Conservation (phyloP, 2,797 vertebrate species). For the Xyrichtys novacula region DNA sequence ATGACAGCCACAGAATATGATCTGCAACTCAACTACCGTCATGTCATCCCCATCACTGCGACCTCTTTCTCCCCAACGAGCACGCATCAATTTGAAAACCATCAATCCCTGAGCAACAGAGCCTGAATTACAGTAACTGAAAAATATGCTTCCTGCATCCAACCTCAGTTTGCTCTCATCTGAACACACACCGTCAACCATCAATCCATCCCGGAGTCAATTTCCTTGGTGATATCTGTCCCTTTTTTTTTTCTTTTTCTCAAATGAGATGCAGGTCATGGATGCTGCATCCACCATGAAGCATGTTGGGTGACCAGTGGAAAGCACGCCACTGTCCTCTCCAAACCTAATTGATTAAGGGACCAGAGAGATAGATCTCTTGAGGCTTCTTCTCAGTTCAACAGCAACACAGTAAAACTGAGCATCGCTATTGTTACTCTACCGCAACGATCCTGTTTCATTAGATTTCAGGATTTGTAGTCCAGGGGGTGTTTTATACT, state of each 20-base stretch:
- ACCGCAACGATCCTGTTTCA: conserved; percentile 25
- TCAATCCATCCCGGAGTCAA: conserved; percentile 39
- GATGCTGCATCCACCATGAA: conserved; percentile 36
- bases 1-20: conserved; percentile 81
- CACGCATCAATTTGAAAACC: conserved; percentile 72
- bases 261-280: conserved; percentile 67
- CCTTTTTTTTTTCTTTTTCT: conserved; percentile 42
- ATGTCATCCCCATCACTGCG: conserved; percentile 68
- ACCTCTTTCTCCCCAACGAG: conserved; percentile 62
- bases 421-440: conserved; percentile 30
- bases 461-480: conserved; percentile 31
- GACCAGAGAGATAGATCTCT: conserved; percentile 52
- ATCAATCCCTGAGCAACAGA: conserved; percentile 57
- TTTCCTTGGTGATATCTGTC: conserved; percentile 40
- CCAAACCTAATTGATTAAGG: conserved; percentile 69
- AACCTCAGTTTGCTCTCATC: conserved; percentile 33
- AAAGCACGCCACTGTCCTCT: conserved; percentile 54
- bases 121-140: conserved; percentile 68
- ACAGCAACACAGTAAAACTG: conserved; percentile 44
- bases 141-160: conserved; percentile 20
- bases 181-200: conserved; percentile 32
- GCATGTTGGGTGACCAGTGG: conserved; percentile 48
- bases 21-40: conserved; percentile 79
- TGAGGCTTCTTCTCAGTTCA: conserved; percentile 42
- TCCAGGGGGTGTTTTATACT: conserved; percentile 1